Evolutionary conservation across 2,888 invertebrate genomes (phyloP).

Genomic region (Pristionchus mayeri): DNA sequence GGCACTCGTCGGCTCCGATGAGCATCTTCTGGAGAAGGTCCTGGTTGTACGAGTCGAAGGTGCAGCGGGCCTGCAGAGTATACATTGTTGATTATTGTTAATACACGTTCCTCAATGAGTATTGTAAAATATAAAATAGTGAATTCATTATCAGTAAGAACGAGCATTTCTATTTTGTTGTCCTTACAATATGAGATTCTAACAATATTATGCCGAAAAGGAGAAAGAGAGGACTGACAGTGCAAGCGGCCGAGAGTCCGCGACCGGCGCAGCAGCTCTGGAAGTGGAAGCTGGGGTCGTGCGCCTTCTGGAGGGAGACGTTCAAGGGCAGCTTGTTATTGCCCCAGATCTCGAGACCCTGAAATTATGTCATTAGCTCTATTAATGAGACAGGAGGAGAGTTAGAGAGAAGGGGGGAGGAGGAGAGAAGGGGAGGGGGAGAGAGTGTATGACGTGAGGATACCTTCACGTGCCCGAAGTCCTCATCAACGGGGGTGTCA

Average conservation of each 20-base stretch:
- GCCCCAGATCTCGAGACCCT: neutral
- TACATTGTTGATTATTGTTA: too few species aligned
- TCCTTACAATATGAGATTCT: neutral
- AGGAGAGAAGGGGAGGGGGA: too few species aligned
- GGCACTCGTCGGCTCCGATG: too few species aligned
- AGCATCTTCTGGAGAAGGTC: neutral
- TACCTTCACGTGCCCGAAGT: too few species aligned
- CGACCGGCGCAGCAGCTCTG: neutral
- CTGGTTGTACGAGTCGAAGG: conserved; percentile 17
- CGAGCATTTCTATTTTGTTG: neutral
- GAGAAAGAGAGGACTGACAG: neutral
- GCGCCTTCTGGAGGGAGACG: neutral
- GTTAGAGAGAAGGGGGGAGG: too few species aligned
- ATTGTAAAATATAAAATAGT: too few species aligned
- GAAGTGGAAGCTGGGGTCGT: conserved; percentile 28
- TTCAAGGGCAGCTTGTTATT: neutral
- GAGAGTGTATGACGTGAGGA: too few species aligned
- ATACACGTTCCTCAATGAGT: too few species aligned
- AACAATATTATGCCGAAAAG: too few species aligned
- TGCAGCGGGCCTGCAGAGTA: neutral
- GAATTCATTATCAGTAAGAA: neutral
- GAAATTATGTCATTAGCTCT: too few species aligned
- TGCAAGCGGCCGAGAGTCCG: neutral
- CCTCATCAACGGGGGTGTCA: neutral
- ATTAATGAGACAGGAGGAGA: too few species aligned